Percentiles rank a stretch among this genome's conserved stretches.
phyloP scores from a whole-genome alignment of 2,797 vertebrate species.

The Semotilus atromaculatus region DNA sequence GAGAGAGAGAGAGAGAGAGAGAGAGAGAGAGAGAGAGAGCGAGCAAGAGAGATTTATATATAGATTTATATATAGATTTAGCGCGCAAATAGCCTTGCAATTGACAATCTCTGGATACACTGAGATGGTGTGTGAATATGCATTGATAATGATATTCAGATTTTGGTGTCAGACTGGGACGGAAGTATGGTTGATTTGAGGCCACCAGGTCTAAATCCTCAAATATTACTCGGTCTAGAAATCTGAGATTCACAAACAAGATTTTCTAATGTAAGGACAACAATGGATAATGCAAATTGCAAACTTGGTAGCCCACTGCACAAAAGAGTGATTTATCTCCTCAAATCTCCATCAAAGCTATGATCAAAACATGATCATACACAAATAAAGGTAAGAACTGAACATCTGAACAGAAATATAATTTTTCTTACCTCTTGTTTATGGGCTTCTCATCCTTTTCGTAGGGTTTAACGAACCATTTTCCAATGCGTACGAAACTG shows the following conservation, averaged over 20 bases:
- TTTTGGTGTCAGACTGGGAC: not conserved
- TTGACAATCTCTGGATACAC: not conserved
- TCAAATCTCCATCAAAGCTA: not conserved
- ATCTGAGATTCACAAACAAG: not conserved
- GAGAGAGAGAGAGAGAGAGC: no score
- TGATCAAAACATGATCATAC: not conserved
- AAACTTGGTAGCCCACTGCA: not conserved
- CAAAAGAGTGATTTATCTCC: not conserved
- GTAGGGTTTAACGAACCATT: conserved; percentile 99
- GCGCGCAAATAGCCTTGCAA: not conserved
- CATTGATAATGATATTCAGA: not conserved
- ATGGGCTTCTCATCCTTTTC: conserved; percentile 99
- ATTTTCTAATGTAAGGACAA: not conserved
- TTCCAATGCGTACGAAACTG: conserved; percentile 95
- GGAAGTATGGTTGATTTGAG: not conserved
- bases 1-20: no score
- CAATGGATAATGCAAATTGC: not conserved
- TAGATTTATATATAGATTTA: no score
- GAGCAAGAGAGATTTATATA: no score
- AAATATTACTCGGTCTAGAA: not conserved
- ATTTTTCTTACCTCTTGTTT: conserved; percentile 89
- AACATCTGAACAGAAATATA: not conserved
- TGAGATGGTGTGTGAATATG: not conserved
- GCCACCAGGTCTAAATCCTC: not conserved
- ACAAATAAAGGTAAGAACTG: not conserved